Evolutionary conservation across 1,140 invertebrate species (phyloP).

Genomic region (Pseudachorutes palmiensis): DNA sequence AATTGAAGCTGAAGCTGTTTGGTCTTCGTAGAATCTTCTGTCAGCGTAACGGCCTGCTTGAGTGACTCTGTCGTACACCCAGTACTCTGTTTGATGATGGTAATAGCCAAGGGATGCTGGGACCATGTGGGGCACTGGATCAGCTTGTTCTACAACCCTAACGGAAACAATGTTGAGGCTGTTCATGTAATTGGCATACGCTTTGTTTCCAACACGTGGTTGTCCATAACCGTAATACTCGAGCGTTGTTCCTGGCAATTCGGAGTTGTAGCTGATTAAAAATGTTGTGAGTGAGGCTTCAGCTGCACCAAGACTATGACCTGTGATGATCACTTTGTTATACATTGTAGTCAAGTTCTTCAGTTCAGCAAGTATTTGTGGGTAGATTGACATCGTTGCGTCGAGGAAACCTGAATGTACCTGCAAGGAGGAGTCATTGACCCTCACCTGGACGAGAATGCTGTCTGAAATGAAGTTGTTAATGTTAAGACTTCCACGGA

Average conservation of each 20-base stretch:
- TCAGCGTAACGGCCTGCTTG: not conserved
- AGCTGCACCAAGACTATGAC: constrained; percentile 7
- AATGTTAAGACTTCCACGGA: not conserved
- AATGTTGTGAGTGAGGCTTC: not conserved
- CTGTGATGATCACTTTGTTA: not conserved
- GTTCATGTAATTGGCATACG: constrained; percentile 7
- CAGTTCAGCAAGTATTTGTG: not conserved
- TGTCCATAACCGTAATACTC: not conserved
- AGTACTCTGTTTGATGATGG: not conserved
- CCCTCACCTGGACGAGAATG: not conserved
- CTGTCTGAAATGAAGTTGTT: not conserved
- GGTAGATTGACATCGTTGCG: not conserved
- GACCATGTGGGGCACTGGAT: not conserved
- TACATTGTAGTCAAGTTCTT: not conserved
- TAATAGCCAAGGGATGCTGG: not conserved
- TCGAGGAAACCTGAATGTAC: not conserved
- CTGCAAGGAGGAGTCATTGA: not conserved
- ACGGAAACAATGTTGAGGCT: not conserved
- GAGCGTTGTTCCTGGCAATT: not conserved
- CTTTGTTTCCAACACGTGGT: constrained; percentile 2
- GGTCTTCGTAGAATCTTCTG: not conserved
- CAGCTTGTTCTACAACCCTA: not conserved
- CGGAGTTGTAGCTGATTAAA: not conserved
- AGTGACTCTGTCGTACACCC: not conserved
- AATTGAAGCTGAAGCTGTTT: no score